Base-by-base conservation (phyloP, 2,113 vertebrate species). In the Symphodus melops region DNA sequence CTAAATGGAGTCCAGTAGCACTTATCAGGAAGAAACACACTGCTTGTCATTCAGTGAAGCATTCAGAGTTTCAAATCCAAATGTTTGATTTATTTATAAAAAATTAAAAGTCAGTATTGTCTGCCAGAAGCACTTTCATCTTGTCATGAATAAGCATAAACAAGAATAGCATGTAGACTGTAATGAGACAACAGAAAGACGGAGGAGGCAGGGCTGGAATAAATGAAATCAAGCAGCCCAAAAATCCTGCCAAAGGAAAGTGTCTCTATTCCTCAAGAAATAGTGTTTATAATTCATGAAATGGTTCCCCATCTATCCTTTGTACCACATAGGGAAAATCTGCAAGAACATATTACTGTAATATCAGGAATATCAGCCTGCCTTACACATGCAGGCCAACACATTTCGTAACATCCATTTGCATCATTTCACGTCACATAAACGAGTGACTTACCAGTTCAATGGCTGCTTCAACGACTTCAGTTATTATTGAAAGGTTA, bases 301-400 rank as follows among this genome's bases (percentile, higher is more conserved):
- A 8, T 48, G 7, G 6, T 17, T 33, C 28, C 6, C 28, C 5
- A 10, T 41, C 39, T 41, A 41, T 41, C 8, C 0, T 41, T 11
- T 41, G 39, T 37, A 63, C 52, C 39, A 62, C 46, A 44, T 11
- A 37, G 5, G 16, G 56, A 28, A 67, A 49, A 77, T 33, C 56
- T 42, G 11, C 14, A 46, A 8, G 19, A 51, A n/a, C 19, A n/a
- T 9, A 33, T 33, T 33, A 41, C 4, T 8, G 6, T 1, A 25
- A 60, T 25, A 64, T 60, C n/a, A 56, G 33, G 2, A 52, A 19
- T 3, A 51, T 16, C 28, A 49, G 9, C 16, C 48, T 48, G 46
- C 46, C 17, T 48, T 1, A 48, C 4, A 17, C 46, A 6, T 48
- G 8, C 14, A 19, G 14, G 5, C 39, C 39, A 41, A 46, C 5